These are phyloP conservation scores for Platerodrilus igneus DNA, from an alignment of 2,888 invertebrate genomes.

Conservation along the genomic window DNA sequence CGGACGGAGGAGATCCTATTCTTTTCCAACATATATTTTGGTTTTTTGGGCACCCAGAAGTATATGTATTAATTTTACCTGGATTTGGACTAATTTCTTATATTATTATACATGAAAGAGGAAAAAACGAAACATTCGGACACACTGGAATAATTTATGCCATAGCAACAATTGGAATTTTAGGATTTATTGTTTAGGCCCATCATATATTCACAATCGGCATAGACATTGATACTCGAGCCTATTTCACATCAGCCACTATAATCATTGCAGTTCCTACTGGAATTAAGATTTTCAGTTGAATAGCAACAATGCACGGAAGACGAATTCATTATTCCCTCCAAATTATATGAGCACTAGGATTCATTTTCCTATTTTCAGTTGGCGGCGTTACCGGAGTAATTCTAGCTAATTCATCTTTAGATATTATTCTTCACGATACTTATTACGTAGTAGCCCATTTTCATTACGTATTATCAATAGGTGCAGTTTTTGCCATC, in stretches of 20 bases:
- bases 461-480: constrained; percentile 76
- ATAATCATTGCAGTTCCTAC: constrained; percentile 85
- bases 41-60: constrained; percentile 85
- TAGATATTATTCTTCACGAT: constrained; percentile 74
- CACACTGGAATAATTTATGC: constrained; percentile 75
- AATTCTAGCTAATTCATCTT: constrained; percentile 67
- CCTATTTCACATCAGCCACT: constrained; percentile 78
- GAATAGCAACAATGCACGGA: constrained; percentile 67
- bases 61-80: constrained; percentile 80
- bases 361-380: no score
- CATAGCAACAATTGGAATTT: constrained; percentile 74
- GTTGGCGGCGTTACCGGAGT: constrained; percentile 68
- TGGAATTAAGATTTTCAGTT: constrained; percentile 79
- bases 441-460: constrained; percentile 83
- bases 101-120: constrained; percentile 69
- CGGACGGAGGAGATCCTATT: constrained; percentile 76
- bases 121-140: constrained; percentile 72
- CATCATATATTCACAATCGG: constrained; percentile 84
- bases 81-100: constrained; percentile 80
- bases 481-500: constrained; percentile 76
- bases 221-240: constrained; percentile 78
- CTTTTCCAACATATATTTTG: constrained; percentile 81
- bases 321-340: constrained; percentile 57
- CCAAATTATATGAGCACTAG: constrained; percentile 61
- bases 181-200: constrained; percentile 81